A percentile compares a stretch with the other conserved stretches of the same genome.
Conservation (phyloP, 2,888 invertebrate species). For the Calliopum simillimum region DNA sequence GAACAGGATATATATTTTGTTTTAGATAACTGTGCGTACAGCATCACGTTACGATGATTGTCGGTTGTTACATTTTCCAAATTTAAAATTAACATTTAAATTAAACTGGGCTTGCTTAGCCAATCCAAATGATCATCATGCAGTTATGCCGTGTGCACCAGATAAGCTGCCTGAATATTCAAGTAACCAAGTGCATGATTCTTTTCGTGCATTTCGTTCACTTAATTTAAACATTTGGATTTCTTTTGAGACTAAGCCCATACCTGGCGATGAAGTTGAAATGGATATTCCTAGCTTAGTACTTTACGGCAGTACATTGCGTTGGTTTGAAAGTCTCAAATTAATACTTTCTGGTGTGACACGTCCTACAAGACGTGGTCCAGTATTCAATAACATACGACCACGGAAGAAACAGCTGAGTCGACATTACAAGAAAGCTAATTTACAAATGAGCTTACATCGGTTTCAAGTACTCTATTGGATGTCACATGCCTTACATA, state of each 20-base stretch:
- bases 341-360: conserved; percentile 92
- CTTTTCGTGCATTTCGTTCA: conserved; percentile 93
- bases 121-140: conserved; percentile 95
- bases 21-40: conserved; percentile 82
- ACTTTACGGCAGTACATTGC: conserved; percentile 91
- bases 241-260: conserved; percentile 80
- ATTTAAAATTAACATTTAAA: conserved; percentile 84
- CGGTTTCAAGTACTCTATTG: conserved; percentile 86
- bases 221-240: conserved; percentile 84
- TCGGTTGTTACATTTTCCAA: conserved; percentile 90
- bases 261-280: conserved; percentile 68
- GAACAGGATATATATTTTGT: background rate
- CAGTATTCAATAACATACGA: conserved; percentile 84
- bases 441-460: conserved; percentile 88
- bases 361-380: conserved; percentile 92
- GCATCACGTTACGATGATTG: conserved; percentile 99
- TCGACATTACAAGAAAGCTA: conserved; percentile 89
- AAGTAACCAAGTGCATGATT: conserved; percentile 95
- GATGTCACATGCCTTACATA: conserved; percentile 97
- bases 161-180: conserved; percentile 97
- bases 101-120: conserved; percentile 92
- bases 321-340: conserved; percentile 96
- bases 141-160: conserved; percentile 95
- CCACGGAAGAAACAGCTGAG: conserved; percentile 92
- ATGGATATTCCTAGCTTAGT: conserved; percentile 79